Base-by-base conservation (phyloP, 2,797 vertebrate genomes). In the Lophius americanus region DNA sequence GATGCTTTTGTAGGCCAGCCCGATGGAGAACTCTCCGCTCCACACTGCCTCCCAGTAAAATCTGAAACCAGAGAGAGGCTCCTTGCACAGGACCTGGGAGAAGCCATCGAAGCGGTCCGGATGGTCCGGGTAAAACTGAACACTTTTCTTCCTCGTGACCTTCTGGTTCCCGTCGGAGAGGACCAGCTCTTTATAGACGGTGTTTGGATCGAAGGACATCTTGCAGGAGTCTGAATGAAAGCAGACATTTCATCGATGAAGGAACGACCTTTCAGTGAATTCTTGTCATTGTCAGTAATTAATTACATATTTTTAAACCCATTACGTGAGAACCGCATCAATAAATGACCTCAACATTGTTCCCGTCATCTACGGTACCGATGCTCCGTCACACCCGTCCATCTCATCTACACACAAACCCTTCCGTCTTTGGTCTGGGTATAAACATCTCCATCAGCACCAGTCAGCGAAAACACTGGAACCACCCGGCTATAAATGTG, bases 1-100 rank as follows among this genome's bases (percentile, higher is more conserved):
- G 85, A 95, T 94, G 78, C 89, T 90, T 77, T 83, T 93, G 71
- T 93, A 94, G 52, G 93, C 90, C 35, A 94, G 76, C 5, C 93
- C 94, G 0, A 94, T 70, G 37, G 93, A 94, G 64, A 94, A 94
- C 84, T 94, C 93, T 1, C 94, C 94, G 2, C 69, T 85, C 93
- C 93, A 94, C 81, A 94, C 93, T 0, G 83, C 87, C 84, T 94
- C 93, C 94, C 94, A 95, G 87, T 95, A 95, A 77, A 92, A 92
- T 2, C 92, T 84, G 68, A 90, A 91, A 13, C 92, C 93, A 4
- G 80, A 78, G 61, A 95, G 81, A 2, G 91, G 76, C 81, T 94
- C 93, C 13, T 77, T 90, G 52, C 94, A 95, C 58, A 95, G 81
- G 36, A 92, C 87, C 86, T 95, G 94, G 50, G 92, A 94, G 79